Evolutionary conservation across 2,113 vertebrate species (phyloP), one percentile per base, ranked within the genome.

Genomic region (Melanostigma gelatinosum): DNA sequence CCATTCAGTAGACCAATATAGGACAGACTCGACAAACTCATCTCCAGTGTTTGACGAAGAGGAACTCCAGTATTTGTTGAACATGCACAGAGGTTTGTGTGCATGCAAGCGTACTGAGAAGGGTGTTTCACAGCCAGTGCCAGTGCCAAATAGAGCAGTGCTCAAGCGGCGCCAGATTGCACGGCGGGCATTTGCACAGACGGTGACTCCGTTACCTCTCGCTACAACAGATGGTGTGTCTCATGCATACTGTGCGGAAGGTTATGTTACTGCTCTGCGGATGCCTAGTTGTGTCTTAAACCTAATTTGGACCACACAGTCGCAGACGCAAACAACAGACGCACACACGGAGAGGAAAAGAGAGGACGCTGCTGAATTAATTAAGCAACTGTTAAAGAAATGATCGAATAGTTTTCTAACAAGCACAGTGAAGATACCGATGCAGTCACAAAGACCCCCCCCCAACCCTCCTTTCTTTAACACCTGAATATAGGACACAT

Each of bases 161-260:
- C 79, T 89, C 82, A 77, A 83, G 85, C 79, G 75, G 84, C 68
- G 83, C 79, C 82, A 90, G 89, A 89, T 77, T 87, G 68, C 72
- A 67, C 27, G 91, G 89, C 69, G 83, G 82, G 85, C 82, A 86
- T 74, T 82, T 48, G 54, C 86, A 86, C 88, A 92, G 88, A 86
- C 88, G 77, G 85, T 85, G 88, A 87, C 87, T 87, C 75, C 12
- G 85, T 92, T 88, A 81, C 85, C 80, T 89, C 81, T 81, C 87
- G 79, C 76, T 40, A 55, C 72, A 90, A 67, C 91, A 93, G 92
- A 92, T 93, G 92, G 92, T 75, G 75, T 58, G 82, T 82, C 79
- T 92, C 79, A 60, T 84, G 57, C 86, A 80, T 40, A 74, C 81
- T 85, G 85, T 18, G 72, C 55, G 69, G 60, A 85, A 87, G 91